Percentiles rank a stretch among this genome's conserved stretches.
Evolutionary conservation across 2,888 invertebrate genomes (phyloP).

Genomic region (Dryobotodes eremita): DNA sequence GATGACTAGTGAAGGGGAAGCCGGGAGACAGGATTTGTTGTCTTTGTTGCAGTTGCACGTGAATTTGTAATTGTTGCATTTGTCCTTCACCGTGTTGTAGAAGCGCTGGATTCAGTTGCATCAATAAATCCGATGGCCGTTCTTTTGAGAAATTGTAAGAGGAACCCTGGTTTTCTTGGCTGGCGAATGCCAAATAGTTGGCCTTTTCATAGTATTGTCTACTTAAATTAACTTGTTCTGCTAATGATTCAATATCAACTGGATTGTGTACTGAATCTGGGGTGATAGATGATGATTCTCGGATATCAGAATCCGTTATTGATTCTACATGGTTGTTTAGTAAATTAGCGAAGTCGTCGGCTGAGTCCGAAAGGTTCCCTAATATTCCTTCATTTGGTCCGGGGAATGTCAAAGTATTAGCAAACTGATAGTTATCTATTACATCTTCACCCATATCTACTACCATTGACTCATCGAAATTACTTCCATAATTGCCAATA

Average conservation of each 20-base stretch:
- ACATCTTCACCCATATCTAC: slow-evolving; percentile 95
- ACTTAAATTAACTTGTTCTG: slow-evolving; percentile 93
- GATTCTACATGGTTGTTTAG: slow-evolving; percentile 94
- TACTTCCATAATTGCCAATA: slow-evolving; percentile 91
- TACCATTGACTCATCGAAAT: slow-evolving; percentile 95
- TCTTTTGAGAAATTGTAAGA: slow-evolving; percentile 92
- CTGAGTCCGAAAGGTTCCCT: slow-evolving; percentile 95
- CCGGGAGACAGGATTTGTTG: slow-evolving; percentile 91
- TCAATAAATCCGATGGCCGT: slow-evolving; percentile 91
- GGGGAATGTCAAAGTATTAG: slow-evolving; percentile 95
- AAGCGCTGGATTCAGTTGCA: slow-evolving; percentile 91
- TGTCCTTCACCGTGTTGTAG: slow-evolving; percentile 91
- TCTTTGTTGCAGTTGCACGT: slow-evolving; percentile 93
- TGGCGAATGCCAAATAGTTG: slow-evolving; percentile 87
- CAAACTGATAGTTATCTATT: slow-evolving; percentile 95
- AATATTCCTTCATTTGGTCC: slow-evolving; percentile 94
- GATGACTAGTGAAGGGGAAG: slow-evolving; percentile 92
- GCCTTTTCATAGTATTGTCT: slow-evolving; percentile 90
- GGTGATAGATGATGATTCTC: slow-evolving; percentile 93
- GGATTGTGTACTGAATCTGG: slow-evolving; percentile 92
- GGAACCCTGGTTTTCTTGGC: slow-evolving; percentile 87
- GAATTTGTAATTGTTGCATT: slow-evolving; percentile 92
- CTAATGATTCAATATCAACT: slow-evolving; percentile 94
- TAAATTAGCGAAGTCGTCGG: slow-evolving; percentile 94
- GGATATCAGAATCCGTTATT: slow-evolving; percentile 92